Percentiles rank a stretch among this genome's conserved stretches.
Evolutionary conservation across 2,113 vertebrate genomes (phyloP).

Genomic region (Montifringilla adamsi): DNA sequence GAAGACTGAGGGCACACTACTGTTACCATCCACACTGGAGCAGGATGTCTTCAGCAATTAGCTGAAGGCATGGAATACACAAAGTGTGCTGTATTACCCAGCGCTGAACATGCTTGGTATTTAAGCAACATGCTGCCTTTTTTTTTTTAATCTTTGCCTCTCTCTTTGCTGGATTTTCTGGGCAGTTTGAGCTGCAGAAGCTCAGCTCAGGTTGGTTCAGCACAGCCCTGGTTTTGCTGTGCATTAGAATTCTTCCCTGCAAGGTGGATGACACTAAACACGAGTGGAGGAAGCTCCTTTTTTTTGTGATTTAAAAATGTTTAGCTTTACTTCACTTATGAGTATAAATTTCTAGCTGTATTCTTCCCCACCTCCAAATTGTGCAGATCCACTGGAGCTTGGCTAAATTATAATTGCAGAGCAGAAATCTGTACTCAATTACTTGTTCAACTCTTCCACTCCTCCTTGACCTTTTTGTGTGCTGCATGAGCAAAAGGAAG

Average conservation of each 20-base stretch:
- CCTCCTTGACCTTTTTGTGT: conserved; percentile 1
- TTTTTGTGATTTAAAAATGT: not conserved
- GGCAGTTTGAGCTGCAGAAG: not conserved
- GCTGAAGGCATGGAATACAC: conserved; percentile 62
- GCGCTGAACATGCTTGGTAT: conserved; percentile 68
- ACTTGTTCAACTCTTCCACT: not conserved
- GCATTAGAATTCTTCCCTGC: too few species aligned
- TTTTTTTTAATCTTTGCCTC: not conserved
- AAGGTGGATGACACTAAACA: fast-evolving
- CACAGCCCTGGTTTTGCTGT: not conserved
- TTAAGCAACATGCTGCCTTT: conserved; percentile 53
- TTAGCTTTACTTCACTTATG: not conserved
- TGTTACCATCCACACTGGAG: conserved; percentile 70
- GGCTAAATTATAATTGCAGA: not conserved
- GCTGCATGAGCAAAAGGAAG: not conserved
- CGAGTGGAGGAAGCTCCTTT: fast-evolving
- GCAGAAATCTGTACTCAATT: not conserved
- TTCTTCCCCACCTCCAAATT: not conserved
- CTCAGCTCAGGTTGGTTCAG: not conserved
- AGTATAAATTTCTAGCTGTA: not conserved
- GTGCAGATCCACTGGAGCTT: not conserved
- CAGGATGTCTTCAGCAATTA: conserved; percentile 86
- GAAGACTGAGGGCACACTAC: conserved; percentile 77
- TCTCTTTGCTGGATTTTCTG: not conserved
- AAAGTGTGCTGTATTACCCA: conserved; percentile 43